Conservation (phyloP, 1,140 invertebrate species). For the Drosophila santomea region DNA sequence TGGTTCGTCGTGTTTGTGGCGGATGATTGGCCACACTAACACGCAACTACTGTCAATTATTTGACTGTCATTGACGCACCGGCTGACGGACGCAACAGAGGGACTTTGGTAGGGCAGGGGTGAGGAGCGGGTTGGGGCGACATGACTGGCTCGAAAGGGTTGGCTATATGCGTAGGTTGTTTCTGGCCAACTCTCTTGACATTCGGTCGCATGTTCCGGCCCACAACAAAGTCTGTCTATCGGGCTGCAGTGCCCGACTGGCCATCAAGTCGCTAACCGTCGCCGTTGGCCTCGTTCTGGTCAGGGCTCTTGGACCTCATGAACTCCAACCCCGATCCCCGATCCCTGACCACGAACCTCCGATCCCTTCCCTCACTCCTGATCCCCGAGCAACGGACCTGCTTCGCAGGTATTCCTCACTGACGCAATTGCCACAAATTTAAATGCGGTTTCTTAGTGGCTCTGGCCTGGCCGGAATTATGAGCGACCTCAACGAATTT, state of each 20-base stretch:
- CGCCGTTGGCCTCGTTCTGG: constrained; percentile 34
- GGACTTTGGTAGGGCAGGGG: constrained; percentile 9
- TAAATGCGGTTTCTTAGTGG: constrained; percentile 74
- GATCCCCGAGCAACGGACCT: constrained; percentile 5
- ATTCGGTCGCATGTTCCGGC: constrained; percentile 63
- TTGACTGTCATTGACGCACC: constrained; percentile 81
- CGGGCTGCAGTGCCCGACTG: constrained; percentile 40
- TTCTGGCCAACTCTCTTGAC: constrained; percentile 74
- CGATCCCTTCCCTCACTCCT: too few species aligned
- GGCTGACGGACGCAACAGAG: constrained; percentile 63
- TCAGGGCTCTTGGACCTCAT: constrained; percentile 24
- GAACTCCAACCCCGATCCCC: neutral
- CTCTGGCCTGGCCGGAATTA: constrained; percentile 28
- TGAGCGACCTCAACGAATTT: constrained; percentile 45
- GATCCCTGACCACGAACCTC: neutral
- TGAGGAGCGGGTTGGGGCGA: neutral
- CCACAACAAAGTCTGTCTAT: constrained; percentile 55
- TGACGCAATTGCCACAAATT: constrained; percentile 83
- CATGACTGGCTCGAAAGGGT: constrained; percentile 24
- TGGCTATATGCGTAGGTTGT: constrained; percentile 45
- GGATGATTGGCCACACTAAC: constrained; percentile 82
- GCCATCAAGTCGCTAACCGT: constrained; percentile 76
- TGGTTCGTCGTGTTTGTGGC: constrained; percentile 56
- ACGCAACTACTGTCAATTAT: constrained; percentile 84
- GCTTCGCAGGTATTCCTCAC: constrained; percentile 65